Conservation (phyloP, 2,797 vertebrate genomes). For the Sphenodon punctatus region DNA sequence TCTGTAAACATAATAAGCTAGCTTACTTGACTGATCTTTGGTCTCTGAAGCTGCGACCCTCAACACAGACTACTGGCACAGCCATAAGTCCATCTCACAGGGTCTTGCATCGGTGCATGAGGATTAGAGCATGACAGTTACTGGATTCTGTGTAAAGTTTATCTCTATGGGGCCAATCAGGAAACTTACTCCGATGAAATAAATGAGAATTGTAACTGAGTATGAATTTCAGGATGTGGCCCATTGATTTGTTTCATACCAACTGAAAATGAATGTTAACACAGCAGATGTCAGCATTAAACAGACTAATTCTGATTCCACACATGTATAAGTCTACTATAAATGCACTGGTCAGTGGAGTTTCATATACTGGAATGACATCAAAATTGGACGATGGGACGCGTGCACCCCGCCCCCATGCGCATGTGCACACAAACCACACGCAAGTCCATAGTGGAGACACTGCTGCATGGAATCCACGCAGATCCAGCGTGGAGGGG, state of each 20-base stretch:
- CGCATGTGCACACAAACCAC: too few species aligned
- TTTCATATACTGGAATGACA: background rate
- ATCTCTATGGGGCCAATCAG: too few species aligned
- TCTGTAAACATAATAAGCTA: constrained; percentile 8
- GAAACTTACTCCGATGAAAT: background rate
- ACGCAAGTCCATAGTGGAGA: too few species aligned
- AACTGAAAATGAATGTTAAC: constrained; percentile 20
- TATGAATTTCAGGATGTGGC: background rate
- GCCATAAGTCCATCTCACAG: too few species aligned
- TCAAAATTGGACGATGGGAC: rapidly evolving
- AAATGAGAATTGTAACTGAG: background rate
- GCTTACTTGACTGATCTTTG: constrained; percentile 8
- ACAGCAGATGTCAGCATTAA: rapidly evolving
- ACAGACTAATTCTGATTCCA: background rate
- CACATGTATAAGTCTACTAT: background rate
- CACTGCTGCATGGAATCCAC: too few species aligned
- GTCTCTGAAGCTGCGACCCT: too few species aligned
- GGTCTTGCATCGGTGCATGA: too few species aligned
- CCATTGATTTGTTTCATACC: background rate
- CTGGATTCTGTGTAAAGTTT: constrained; percentile 44
- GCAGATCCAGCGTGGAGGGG: too few species aligned
- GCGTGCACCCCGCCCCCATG: too few species aligned
- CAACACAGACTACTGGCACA: too few species aligned
- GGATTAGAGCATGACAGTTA: too few species aligned
- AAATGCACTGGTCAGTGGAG: background rate